phyloP scores from a whole-genome alignment of 2,797 vertebrate species.

The Dallia pectoralis region DNA sequence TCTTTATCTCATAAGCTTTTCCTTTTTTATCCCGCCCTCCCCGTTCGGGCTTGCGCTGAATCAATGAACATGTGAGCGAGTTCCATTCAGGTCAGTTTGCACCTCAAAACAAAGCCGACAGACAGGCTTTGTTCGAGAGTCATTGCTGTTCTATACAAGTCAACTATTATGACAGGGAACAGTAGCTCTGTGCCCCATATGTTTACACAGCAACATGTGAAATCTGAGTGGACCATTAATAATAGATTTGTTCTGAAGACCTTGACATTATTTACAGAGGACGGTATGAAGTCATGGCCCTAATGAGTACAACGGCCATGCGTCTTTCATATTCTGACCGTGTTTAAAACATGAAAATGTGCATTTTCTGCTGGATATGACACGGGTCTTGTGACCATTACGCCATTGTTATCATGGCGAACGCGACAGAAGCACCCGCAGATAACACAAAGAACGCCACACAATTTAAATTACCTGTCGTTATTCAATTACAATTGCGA shows the following conservation, averaged over 20 bases:
- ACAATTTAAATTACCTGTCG: neutral
- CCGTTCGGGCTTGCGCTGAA: neutral
- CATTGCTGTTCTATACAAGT: conserved; percentile 39
- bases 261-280: conserved; percentile 66
- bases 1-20: too few species aligned
- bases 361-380: conserved; percentile 61
- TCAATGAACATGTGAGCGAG: neutral
- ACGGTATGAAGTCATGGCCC: conserved; percentile 73
- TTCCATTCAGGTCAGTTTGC: conserved; percentile 4
- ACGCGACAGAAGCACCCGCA: conserved; percentile 6
- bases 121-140: conserved; percentile 58
- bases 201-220: conserved; percentile 44
- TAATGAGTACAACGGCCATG: conserved; percentile 72
- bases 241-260: conserved; percentile 76
- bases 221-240: conserved; percentile 61
- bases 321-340: conserved; percentile 53
- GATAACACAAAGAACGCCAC: neutral
- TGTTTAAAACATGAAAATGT: conserved; percentile 60
- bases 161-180: conserved; percentile 48
- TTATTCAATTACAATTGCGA: conserved; percentile 16
- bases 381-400: conserved; percentile 50
- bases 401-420: conserved; percentile 48
- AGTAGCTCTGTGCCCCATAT: conserved; percentile 35
- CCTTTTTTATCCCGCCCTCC: neutral
- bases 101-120: conserved; percentile 59